These are phyloP conservation scores for Cataglyphis rosenhaueri DNA, from an alignment of 2,888 invertebrate species.

Conservation along the genomic window DNA sequence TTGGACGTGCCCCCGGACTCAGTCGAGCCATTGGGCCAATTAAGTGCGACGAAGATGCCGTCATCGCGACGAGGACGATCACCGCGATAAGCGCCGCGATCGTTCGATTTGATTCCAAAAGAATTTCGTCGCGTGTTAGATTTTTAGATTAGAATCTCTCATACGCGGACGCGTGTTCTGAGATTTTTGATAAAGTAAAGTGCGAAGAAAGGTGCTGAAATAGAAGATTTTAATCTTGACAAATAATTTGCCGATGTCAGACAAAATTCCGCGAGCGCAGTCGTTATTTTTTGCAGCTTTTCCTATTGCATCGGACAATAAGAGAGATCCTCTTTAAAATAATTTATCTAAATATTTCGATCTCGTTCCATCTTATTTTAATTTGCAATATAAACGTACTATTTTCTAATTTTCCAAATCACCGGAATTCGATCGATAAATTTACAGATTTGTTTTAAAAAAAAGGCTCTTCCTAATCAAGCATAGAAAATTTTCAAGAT, in stretches of 20 bases:
- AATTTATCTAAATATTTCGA: neutral
- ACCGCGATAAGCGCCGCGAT: constrained; percentile 16
- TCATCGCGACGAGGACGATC: constrained; percentile 20
- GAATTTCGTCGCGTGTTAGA: neutral
- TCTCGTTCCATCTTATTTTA: neutral
- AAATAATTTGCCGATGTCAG: neutral
- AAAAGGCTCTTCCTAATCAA: neutral
- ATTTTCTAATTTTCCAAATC: neutral
- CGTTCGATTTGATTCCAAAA: neutral
- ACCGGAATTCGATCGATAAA: neutral
- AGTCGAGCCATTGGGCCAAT: constrained; percentile 66
- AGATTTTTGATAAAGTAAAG: neutral
- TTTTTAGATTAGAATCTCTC: neutral
- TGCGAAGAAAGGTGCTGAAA: neutral
- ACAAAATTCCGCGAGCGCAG: neutral
- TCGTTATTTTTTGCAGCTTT: neutral
- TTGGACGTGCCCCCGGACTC: constrained; percentile 64
- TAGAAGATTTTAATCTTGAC: neutral
- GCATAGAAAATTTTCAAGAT: neutral
- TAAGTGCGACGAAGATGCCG: constrained; percentile 43
- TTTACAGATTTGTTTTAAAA: neutral
- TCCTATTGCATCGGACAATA: neutral
- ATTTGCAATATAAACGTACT: neutral
- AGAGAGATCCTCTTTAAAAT: neutral
- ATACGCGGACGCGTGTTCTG: neutral